Conservation (phyloP, 2,888 invertebrate genomes). For the Drosophila anomelani region DNA sequence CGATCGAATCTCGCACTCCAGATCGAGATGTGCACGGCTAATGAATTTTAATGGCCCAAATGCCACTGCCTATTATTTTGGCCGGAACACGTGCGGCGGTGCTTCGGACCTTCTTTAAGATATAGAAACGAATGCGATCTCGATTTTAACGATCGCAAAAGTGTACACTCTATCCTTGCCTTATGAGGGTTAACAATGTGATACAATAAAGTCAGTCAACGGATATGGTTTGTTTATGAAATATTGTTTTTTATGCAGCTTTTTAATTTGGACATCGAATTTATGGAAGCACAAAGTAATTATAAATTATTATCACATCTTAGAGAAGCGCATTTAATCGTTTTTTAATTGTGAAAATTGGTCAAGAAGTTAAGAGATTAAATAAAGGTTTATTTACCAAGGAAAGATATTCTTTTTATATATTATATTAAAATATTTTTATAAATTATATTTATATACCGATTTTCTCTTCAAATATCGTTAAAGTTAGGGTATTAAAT, state of each 20-base stretch:
- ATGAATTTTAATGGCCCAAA: constrained; percentile 73
- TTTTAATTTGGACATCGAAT: constrained; percentile 11
- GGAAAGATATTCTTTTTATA: not conserved
- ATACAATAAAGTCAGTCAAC: constrained; percentile 15
- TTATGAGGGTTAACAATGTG: constrained; percentile 9
- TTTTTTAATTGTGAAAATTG: constrained; percentile 10
- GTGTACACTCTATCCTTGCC: constrained; percentile 44
- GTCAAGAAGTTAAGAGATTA: not conserved
- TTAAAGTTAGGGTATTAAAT: not conserved
- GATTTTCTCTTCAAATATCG: not conserved
- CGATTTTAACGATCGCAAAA: constrained; percentile 17
- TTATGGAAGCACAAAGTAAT: not conserved
- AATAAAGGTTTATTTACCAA: not conserved
- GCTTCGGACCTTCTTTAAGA: constrained; percentile 20
- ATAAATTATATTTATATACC: not conserved
- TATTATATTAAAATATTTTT: no score
- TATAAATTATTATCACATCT: constrained; percentile 24
- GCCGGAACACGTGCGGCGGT: constrained; percentile 31
- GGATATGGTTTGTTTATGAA: constrained; percentile 8
- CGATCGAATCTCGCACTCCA: constrained; percentile 38
- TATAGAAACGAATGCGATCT: constrained; percentile 12
- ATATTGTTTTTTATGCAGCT: constrained; percentile 12
- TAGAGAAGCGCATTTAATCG: not conserved
- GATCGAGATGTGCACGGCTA: constrained; percentile 57
- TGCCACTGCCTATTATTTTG: constrained; percentile 33